Percentiles rank a stretch among this genome's conserved stretches.
phyloP scores from a whole-genome alignment of 2,797 vertebrate genomes.

The Bradypodion pumilum region DNA sequence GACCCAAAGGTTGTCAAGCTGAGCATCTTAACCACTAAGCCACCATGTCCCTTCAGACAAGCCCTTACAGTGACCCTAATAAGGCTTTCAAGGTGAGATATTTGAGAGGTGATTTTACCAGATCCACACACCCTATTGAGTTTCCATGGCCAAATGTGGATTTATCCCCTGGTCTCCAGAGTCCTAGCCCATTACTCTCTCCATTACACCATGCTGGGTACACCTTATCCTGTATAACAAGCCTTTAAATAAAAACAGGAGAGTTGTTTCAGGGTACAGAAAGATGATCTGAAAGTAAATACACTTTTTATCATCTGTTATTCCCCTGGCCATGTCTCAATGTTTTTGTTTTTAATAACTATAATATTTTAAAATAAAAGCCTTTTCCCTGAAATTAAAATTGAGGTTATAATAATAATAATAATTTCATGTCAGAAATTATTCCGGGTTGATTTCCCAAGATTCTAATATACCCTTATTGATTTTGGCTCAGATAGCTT shows the following conservation, averaged over 20 bases:
- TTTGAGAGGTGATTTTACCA: no score
- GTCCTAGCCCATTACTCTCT: no score
- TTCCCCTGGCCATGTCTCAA: background rate
- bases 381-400: constrained; percentile 29
- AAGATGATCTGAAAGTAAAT: background rate
- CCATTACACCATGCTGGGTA: background rate
- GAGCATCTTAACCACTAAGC: no score
- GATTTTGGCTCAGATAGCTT: constrained; percentile 4
- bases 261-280: background rate
- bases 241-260: background rate
- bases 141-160: no score
- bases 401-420: no score
- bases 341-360: background rate
- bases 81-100: no score
- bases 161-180: no score
- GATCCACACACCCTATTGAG: no score
- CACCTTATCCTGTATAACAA: background rate
- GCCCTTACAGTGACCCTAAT: no score
- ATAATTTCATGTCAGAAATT: no score
- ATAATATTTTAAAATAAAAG: constrained; percentile 11
- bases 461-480: constrained; percentile 18
- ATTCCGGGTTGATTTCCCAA: constrained; percentile 30
- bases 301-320: background rate
- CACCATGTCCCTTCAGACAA: no score
- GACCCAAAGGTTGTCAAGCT: no score